Conservation (phyloP, 64 coral and sea anemone species). For the Anthopleura sola region DNA sequence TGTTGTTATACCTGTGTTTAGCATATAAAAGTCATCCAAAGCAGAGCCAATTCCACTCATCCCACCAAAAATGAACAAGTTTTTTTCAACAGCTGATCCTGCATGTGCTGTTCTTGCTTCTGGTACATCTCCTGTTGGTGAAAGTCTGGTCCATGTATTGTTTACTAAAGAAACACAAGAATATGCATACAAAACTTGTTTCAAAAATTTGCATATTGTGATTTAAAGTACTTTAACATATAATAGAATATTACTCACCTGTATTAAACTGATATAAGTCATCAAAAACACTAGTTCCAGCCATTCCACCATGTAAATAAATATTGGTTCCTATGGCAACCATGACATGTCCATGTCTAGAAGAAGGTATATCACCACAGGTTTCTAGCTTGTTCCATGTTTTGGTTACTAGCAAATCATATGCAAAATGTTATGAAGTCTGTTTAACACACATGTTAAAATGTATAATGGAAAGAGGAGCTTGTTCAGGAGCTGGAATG, state of each 20-base stretch:
- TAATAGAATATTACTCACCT: slow-evolving; percentile 16
- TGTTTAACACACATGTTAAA: no score
- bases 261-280: slow-evolving; percentile 84
- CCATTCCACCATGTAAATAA: slow-evolving; percentile 90
- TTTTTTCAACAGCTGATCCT: slow-evolving; percentile 40
- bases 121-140: slow-evolving; percentile 50
- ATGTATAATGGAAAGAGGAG: background rate
- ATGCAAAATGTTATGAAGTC: background rate
- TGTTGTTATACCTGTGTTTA: slow-evolving; percentile 60
- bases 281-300: slow-evolving; percentile 71
- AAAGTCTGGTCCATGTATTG: slow-evolving; percentile 56
- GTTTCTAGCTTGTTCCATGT: slow-evolving; percentile 53
- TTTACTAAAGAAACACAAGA: slow-evolving; percentile 32
- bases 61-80: slow-evolving; percentile 73
- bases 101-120: slow-evolving; percentile 75
- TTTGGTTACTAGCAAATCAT: slow-evolving; percentile 32
- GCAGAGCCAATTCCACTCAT: slow-evolving; percentile 75
- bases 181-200: background rate
- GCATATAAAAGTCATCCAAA: slow-evolving; percentile 70
- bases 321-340: slow-evolving; percentile 83
- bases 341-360: slow-evolving; percentile 82
- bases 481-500: background rate
- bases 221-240: no score
- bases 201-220: no score
- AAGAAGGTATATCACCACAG: slow-evolving; percentile 49